Evolutionary conservation across 2,888 invertebrate genomes (phyloP), one percentile per base, ranked within the genome.

Genomic region (Hermaeophaga mercurialis): DNA sequence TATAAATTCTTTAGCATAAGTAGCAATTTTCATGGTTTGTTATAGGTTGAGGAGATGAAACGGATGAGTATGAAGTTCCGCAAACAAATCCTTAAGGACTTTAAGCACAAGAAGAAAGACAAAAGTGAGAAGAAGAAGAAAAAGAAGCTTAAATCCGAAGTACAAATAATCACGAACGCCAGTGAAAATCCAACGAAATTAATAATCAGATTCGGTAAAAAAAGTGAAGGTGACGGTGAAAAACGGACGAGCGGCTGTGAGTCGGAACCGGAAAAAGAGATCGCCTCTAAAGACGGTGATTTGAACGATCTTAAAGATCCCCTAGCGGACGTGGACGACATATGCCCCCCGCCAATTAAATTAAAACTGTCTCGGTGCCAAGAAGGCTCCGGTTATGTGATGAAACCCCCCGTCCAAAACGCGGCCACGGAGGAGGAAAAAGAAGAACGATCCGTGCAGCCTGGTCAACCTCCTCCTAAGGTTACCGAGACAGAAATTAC

Each of bases 41-140:
- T 33, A 7, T 87, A 87, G 59, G 84, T 92, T 62, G 90, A 93
- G 75, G 91, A 92, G 70, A 77, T 92, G 44, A 87, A 87, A 61
- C 84, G 91, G 1, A 91, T 93, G 69, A 91, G 89, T 67, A 93
- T 94, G 93, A 92, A 91, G 72, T 94, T 85, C 76, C 83, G 94
- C 11, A 85, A 88, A 61, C 85, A 84, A 82, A 87, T 94, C 2
- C 91, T 91, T 89, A 90, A 90, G 3, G 88, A 89, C 70, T 91
- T 92, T 70, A 84, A 84, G 63, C 87, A 88, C 65, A 80, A 81
- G 63, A 80, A 80, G 53, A 66, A 67, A 44, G 79, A 79, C 52
- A 73, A 71, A 78, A 84, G 79, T 77, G 83, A 78, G 76, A 82
- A 81, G 69, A 80, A 79, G 62, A 82, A 81, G 66, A 82, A 80